phyloP scores from a whole-genome alignment of 2,113 vertebrate genomes.

The Raja brachyura region DNA sequence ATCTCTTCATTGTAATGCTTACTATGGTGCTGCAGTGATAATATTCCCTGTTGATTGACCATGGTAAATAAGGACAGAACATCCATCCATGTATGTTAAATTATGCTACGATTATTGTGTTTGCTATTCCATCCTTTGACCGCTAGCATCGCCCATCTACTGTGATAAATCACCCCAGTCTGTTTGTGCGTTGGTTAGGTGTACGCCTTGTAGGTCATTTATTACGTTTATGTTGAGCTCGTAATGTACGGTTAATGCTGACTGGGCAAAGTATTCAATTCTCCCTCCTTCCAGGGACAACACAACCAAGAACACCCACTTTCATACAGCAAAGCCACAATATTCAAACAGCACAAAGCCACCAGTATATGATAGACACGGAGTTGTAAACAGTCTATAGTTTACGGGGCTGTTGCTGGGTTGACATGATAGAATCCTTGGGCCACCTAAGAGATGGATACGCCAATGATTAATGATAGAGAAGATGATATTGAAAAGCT shows the following conservation, averaged over 20 bases:
- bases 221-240: neutral
- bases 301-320: neutral
- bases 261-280: neutral
- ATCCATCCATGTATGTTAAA: neutral
- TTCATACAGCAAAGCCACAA: neutral
- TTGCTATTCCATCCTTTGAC: neutral
- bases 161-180: neutral
- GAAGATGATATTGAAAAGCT: neutral
- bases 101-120: neutral
- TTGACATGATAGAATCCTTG: neutral
- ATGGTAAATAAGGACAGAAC: neutral
- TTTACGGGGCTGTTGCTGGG: neutral
- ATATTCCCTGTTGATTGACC: neutral
- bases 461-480: neutral
- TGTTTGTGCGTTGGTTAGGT: neutral
- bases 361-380: neutral
- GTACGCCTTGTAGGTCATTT: neutral
- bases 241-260: neutral
- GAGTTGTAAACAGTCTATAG: no score
- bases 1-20: neutral
- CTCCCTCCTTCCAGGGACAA: neutral
- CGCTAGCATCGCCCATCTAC: neutral
- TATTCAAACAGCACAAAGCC: neutral
- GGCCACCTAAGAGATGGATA: neutral
- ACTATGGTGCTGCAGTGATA: neutral